A percentile compares a stretch with the other conserved stretches of the same genome.
Conservation (phyloP, 2,888 invertebrate genomes). For the Apamea crenata region DNA sequence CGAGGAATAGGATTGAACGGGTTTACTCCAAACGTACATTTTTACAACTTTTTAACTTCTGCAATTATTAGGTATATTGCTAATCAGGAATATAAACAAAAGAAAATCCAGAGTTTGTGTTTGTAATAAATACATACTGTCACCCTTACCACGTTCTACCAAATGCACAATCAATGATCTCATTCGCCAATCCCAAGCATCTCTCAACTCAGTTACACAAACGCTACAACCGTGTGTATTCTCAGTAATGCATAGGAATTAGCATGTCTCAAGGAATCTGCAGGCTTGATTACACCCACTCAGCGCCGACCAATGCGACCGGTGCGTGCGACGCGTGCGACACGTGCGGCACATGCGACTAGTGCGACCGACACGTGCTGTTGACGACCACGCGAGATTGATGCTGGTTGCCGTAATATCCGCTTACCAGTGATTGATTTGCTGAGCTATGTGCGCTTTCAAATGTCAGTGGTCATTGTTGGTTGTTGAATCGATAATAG, state of each 20-base stretch:
- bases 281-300: conserved; percentile 10
- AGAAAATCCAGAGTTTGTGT: neutral
- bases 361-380: neutral
- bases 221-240: neutral
- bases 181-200: neutral
- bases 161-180: neutral
- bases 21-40: neutral
- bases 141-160: too few relatives aligned
- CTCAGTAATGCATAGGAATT: conserved; percentile 27
- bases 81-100: neutral
- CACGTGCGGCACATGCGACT: neutral
- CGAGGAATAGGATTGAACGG: too few relatives aligned
- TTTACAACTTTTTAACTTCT: neutral
- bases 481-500: conserved; percentile 16
- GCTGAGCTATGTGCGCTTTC: conserved; percentile 29
- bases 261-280: conserved; percentile 35
- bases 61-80: too few relatives aligned
- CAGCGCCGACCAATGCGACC: neutral
- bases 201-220: neutral
- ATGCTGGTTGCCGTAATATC: conserved; percentile 32
- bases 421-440: conserved; percentile 49
- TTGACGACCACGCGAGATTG: conserved; percentile 43
- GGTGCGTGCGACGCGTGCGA: neutral
- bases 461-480: conserved; percentile 25
- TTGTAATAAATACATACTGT: neutral